Conservation (phyloP, 2,113 vertebrate genomes). For the Murina feae region DNA sequence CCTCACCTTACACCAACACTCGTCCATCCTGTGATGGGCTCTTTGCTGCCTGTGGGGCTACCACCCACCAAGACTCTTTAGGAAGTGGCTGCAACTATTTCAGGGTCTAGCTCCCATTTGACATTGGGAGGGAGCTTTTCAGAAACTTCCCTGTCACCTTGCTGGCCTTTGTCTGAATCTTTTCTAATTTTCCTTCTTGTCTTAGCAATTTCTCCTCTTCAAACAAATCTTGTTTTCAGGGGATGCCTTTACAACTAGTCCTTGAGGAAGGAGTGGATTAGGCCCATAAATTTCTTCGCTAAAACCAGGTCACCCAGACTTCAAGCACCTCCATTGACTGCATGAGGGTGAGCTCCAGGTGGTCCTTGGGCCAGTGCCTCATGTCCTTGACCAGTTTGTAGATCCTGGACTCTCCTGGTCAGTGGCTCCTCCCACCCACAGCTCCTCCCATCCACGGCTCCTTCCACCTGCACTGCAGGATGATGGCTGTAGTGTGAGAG, state of each 20-base stretch:
- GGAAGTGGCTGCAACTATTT: constrained; percentile 87
- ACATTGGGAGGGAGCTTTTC: constrained; percentile 70
- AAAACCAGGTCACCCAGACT: constrained; percentile 85
- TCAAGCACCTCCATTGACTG: constrained; percentile 73
- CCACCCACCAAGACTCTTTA: constrained; percentile 83
- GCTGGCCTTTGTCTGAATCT: constrained; percentile 86
- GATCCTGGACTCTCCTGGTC: rapidly evolving
- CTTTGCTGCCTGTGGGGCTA: constrained; percentile 83
- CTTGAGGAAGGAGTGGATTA: constrained; percentile 86
- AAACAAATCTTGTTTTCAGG: constrained; percentile 87
- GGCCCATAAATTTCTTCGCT: constrained; percentile 84
- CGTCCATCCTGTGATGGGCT: constrained; percentile 86
- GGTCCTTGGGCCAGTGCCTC: too few relatives aligned
- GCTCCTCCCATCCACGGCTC: too few relatives aligned
- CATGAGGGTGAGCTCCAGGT: too few relatives aligned
- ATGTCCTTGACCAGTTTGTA: too few relatives aligned
- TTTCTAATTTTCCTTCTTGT: constrained; percentile 76
- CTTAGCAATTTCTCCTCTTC: constrained; percentile 82
- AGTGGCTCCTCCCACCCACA: too few relatives aligned
- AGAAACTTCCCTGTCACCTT: constrained; percentile 86
- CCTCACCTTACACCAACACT: constrained; percentile 95
- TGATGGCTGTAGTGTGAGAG: too few relatives aligned
- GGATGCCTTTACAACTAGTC: constrained; percentile 89
- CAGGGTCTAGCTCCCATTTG: constrained; percentile 84
- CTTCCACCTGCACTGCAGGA: too few relatives aligned